These are phyloP conservation scores for Carassius gibelio DNA, from an alignment of 2,113 vertebrate genomes.

Conservation along the genomic window DNA sequence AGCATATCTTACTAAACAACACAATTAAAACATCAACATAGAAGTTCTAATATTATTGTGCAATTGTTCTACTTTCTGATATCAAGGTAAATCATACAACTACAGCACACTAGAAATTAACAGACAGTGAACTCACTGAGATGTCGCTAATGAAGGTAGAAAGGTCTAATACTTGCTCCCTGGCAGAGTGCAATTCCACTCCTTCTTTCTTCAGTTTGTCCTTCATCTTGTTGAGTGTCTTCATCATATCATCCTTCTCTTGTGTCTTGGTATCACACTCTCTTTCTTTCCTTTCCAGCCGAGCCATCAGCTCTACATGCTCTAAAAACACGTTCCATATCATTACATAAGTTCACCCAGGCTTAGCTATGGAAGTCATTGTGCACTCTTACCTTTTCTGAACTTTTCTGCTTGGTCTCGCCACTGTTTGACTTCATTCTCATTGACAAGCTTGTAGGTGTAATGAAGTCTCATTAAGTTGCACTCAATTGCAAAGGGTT, in stretches of 20 bases:
- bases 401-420: conserved; percentile 95
- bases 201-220: conserved; percentile 95
- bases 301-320: conserved; percentile 85
- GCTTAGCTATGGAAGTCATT: not conserved
- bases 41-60: not conserved
- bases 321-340: conserved; percentile 70
- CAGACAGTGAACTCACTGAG: conserved; percentile 74
- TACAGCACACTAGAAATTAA: not conserved
- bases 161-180: conserved; percentile 89
- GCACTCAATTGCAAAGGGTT: not conserved
- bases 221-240: conserved; percentile 98
- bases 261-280: conserved; percentile 95
- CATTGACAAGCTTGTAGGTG: conserved; percentile 88
- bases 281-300: conserved; percentile 90
- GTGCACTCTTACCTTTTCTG: conserved; percentile 84
- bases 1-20: not conserved
- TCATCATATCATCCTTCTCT: conserved; percentile 99
- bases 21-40: not conserved
- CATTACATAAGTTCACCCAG: not conserved
- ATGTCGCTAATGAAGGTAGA: conserved; percentile 85
- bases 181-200: conserved; percentile 87
- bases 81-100: not conserved
- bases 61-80: not conserved
- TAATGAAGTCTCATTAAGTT: not conserved
- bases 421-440: conserved; percentile 98